Evolutionary conservation across 2,888 invertebrate species (phyloP).

Genomic region (Caenorhabditis japonica): DNA sequence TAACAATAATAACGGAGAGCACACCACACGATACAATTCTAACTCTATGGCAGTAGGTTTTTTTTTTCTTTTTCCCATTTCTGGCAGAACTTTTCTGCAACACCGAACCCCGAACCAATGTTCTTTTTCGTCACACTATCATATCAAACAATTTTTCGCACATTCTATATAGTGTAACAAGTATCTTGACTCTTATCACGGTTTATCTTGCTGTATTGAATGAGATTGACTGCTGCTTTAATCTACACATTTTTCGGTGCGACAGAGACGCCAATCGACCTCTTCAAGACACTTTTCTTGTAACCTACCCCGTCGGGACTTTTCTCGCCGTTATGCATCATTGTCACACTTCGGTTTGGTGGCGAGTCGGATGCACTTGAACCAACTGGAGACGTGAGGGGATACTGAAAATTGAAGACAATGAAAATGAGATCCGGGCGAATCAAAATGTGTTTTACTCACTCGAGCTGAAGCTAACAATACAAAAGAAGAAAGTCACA

Average conservation of each 20-base stretch:
- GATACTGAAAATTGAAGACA: conserved; percentile 51
- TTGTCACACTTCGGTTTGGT: conserved; percentile 49
- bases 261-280: too few relatives aligned
- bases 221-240: too few relatives aligned
- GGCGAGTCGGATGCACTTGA: conserved; percentile 60
- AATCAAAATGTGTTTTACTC: too few relatives aligned
- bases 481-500: too few relatives aligned
- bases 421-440: too few relatives aligned
- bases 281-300: background rate
- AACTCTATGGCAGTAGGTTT: background rate
- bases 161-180: conserved; percentile 13
- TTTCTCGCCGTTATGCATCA: conserved; percentile 54
- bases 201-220: conserved; percentile 10
- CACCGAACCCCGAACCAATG: too few relatives aligned
- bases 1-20: conserved; percentile 9
- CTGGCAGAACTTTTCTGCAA: conserved; percentile 1
- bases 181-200: conserved; percentile 22
- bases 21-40: conserved; percentile 3
- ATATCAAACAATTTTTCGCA: conserved; percentile 12
- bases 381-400: conserved; percentile 60
- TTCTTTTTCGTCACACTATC: background rate
- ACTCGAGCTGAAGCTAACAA: too few relatives aligned
- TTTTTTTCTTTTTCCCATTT: background rate
- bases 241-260: too few relatives aligned
- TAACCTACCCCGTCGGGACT: conserved; percentile 58